Evolutionary conservation across 2,888 invertebrate genomes (phyloP).

Genomic region (Aporophyla nigra): DNA sequence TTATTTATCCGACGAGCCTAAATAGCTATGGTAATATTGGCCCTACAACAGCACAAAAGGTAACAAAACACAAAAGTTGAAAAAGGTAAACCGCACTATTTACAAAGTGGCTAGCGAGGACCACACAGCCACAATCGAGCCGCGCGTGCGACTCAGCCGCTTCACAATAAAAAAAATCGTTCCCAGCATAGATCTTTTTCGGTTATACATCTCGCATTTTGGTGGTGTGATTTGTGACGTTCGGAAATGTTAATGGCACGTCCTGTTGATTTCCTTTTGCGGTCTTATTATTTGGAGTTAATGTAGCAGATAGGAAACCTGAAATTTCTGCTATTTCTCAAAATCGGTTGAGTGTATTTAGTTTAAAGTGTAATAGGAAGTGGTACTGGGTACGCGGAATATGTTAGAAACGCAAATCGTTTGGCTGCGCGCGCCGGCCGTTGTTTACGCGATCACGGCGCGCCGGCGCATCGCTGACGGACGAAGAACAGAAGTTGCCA

Average conservation of each 20-base stretch:
- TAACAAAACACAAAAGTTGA: constrained; percentile 91
- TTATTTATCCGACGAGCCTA: constrained; percentile 91
- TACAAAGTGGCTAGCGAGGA: constrained; percentile 91
- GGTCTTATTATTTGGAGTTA: constrained; percentile 63
- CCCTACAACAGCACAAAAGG: constrained; percentile 91
- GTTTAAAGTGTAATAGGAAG: constrained; percentile 64
- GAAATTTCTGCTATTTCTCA: constrained; percentile 6
- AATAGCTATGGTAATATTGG: constrained; percentile 91
- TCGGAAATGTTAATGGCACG: constrained; percentile 89
- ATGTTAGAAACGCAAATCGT: constrained; percentile 84
- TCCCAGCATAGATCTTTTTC: constrained; percentile 89
- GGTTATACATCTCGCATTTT: constrained; percentile 90
- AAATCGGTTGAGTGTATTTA: constrained; percentile 33
- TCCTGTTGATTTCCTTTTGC: constrained; percentile 83
- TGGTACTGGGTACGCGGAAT: constrained; percentile 71
- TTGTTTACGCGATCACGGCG: constrained; percentile 84
- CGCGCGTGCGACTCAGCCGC: constrained; percentile 90
- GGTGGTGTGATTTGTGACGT: constrained; percentile 91
- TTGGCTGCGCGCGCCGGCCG: constrained; percentile 71
- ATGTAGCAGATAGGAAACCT: constrained; percentile 29
- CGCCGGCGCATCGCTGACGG: constrained; percentile 78
- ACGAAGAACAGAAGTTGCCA: constrained; percentile 83
- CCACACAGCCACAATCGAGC: constrained; percentile 91
- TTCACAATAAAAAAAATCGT: constrained; percentile 86
- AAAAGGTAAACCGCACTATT: constrained; percentile 91